Evolutionary conservation across 2,113 vertebrate genomes (phyloP).

Genomic region (Zosterops lateralis): DNA sequence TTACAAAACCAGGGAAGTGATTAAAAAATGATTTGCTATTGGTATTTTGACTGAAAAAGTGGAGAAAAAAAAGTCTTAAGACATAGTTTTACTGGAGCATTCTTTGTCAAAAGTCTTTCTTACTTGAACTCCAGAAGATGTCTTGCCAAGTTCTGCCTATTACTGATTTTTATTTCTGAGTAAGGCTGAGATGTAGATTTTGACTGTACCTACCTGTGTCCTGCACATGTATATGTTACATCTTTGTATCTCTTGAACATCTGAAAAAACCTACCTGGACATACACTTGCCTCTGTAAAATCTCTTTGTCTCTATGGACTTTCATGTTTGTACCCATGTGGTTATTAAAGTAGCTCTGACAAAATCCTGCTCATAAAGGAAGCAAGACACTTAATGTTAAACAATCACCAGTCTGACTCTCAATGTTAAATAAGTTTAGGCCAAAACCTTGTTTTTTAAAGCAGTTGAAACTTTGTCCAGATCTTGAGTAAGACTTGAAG

Average conservation of each 20-base stretch:
- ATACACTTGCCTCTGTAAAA: background rate
- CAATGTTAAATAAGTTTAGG: background rate
- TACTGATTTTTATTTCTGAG: background rate
- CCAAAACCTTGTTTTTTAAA: background rate
- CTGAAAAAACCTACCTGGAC: background rate
- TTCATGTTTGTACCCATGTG: rapidly evolving
- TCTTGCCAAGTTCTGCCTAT: background rate
- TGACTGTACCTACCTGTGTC: background rate
- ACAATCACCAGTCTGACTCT: background rate
- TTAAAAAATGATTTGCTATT: background rate
- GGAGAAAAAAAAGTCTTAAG: background rate
- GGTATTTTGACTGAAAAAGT: background rate
- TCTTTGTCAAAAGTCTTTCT: background rate
- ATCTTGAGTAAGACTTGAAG: background rate
- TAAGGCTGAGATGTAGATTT: background rate
- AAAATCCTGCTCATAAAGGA: background rate
- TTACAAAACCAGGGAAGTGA: background rate
- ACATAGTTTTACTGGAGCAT: background rate
- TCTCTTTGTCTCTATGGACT: background rate
- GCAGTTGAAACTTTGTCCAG: background rate
- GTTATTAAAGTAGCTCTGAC: background rate
- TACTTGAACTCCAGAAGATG: background rate
- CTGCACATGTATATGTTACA: background rate
- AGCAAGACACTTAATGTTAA: background rate
- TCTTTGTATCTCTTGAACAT: background rate